A percentile compares a stretch with the other conserved stretches of the same genome.
Evolutionary conservation across 2,888 invertebrate genomes (phyloP).

Genomic region (Tenthredo mesomela): DNA sequence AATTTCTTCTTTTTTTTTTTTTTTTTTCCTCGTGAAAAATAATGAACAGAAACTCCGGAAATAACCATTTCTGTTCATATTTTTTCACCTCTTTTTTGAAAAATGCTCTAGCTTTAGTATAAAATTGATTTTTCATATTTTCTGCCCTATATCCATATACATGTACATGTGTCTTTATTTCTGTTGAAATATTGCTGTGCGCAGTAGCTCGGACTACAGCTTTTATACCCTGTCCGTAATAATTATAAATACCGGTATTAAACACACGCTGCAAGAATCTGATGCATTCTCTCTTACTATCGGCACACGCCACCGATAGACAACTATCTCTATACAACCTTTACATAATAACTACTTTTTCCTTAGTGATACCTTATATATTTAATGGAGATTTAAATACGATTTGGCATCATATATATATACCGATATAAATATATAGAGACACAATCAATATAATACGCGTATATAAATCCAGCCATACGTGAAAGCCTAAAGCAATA

Average conservation of each 20-base stretch:
- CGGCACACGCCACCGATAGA: slow-evolving; percentile 54
- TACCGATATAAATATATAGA: background rate
- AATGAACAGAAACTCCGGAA: background rate
- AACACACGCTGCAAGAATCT: slow-evolving; percentile 10
- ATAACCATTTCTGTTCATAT: too few relatives aligned
- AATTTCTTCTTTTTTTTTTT: too few relatives aligned
- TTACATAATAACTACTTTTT: slow-evolving; percentile 36
- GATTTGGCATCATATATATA: background rate
- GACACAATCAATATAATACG: background rate
- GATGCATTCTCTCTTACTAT: slow-evolving; percentile 33
- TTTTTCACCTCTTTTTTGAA: background rate
- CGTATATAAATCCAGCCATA: background rate
- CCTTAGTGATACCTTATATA: too few relatives aligned
- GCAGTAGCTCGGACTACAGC: background rate
- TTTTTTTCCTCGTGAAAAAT: too few relatives aligned
- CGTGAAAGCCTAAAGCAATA: background rate
- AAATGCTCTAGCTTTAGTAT: background rate
- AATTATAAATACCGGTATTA: slow-evolving; percentile 10
- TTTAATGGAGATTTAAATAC: background rate
- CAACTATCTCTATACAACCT: slow-evolving; percentile 70
- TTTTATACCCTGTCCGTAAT: background rate
- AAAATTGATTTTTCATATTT: background rate
- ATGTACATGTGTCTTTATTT: background rate
- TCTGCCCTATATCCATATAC: background rate
- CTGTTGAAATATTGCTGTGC: background rate